A percentile compares a stretch with the other conserved stretches of the same genome.
Conservation (phyloP, 1,140 invertebrate species). For the Drosophila ambigua region DNA sequence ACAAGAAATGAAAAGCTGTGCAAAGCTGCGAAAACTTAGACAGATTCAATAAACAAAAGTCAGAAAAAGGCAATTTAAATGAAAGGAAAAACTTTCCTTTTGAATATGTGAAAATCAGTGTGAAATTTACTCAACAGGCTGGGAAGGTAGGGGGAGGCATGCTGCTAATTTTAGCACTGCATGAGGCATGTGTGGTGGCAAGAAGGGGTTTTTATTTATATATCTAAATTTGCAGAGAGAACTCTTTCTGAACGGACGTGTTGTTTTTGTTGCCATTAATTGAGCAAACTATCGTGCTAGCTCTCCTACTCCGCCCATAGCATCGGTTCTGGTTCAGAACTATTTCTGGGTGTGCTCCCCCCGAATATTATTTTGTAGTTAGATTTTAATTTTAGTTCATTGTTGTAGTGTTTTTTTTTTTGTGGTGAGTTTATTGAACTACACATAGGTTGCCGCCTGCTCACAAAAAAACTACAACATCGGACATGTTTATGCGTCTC, state of each 20-base stretch:
- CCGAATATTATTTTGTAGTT: conserved; percentile 46
- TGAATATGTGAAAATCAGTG: conserved; percentile 21
- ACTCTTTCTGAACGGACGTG: background rate
- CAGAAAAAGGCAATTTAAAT: conserved; percentile 21
- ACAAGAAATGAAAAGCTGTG: conserved; percentile 38
- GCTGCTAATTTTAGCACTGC: conserved; percentile 40
- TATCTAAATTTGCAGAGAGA: conserved; percentile 41
- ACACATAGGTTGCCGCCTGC: conserved; percentile 11
- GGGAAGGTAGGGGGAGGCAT: background rate
- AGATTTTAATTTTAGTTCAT: conserved; percentile 46
- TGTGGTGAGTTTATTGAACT: conserved; percentile 70
- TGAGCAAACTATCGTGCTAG: background rate
- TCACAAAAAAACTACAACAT: conserved; percentile 2
- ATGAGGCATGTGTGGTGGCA: conserved; percentile 22
- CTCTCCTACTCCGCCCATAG: background rate
- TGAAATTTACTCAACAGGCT: conserved; percentile 31
- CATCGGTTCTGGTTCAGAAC: conserved; percentile 35
- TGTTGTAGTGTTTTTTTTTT: conserved; percentile 1
- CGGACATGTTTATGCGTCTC: conserved; percentile 52
- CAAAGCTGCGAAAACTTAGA: conserved; percentile 14
- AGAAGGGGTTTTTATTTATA: conserved; percentile 43
- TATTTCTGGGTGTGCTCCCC: conserved; percentile 33
- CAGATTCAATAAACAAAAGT: conserved; percentile 34
- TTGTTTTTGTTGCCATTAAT: background rate
- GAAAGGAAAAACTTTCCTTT: conserved; percentile 31